Evolutionary conservation across 2,797 vertebrate species (phyloP).

Genomic region (Apogon talboti): DNA sequence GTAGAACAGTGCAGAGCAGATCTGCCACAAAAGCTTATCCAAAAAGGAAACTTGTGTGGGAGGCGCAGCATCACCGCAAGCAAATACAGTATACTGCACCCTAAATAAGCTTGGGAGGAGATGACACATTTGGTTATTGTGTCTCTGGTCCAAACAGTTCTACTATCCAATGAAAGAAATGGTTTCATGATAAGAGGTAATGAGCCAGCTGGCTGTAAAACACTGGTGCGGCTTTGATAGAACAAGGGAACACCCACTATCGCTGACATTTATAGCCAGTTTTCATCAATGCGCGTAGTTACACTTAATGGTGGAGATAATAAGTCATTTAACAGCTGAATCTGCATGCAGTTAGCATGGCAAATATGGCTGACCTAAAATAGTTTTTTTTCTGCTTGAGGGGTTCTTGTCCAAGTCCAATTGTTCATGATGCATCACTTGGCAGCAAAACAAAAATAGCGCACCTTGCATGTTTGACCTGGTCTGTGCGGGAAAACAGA

Average conservation of each 20-base stretch:
- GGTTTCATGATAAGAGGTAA: constrained; percentile 8
- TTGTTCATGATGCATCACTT: constrained; percentile 21
- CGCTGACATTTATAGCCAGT: constrained; percentile 24
- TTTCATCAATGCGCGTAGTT: constrained; percentile 1
- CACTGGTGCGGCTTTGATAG: constrained; percentile 2
- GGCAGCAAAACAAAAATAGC: constrained; percentile 21
- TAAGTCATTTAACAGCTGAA: too few species aligned
- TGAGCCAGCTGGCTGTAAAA: constrained; percentile 34
- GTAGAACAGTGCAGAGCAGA: constrained; percentile 32
- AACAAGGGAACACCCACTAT: constrained; percentile 18
- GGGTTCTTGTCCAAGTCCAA: constrained; percentile 13
- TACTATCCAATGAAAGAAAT: constrained; percentile 7
- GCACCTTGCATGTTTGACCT: constrained; percentile 1
- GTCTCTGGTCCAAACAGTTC: constrained; percentile 4
- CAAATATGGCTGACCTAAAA: constrained; percentile 17
- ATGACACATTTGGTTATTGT: constrained; percentile 6
- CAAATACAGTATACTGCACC: constrained; percentile 14
- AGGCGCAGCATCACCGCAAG: constrained; percentile 29
- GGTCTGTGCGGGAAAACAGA: constrained; percentile 8
- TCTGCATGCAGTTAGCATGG: constrained; percentile 16
- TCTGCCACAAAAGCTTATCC: constrained; percentile 44
- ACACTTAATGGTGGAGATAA: constrained; percentile 1
- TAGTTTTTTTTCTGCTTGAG: constrained; percentile 4
- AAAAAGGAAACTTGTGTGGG: constrained; percentile 53
- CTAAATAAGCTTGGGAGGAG: constrained; percentile 26